Evolutionary conservation across 2,888 invertebrate genomes (phyloP).

Genomic region (Onthophagus sagittarius): DNA sequence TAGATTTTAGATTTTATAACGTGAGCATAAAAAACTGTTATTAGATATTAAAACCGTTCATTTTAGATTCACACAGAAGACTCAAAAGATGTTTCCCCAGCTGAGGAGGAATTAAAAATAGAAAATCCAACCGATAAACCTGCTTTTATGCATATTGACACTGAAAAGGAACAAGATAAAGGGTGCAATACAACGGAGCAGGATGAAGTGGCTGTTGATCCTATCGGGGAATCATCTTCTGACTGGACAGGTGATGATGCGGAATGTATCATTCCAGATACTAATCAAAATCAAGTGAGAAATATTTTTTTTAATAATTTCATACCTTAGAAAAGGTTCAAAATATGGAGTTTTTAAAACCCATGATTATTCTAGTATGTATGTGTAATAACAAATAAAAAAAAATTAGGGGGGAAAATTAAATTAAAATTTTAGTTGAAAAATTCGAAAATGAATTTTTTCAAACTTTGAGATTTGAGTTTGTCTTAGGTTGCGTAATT

Average conservation of each 20-base stretch:
- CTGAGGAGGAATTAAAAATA: neutral
- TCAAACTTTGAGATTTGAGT: too few relatives aligned
- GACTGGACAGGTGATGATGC: constrained; percentile 30
- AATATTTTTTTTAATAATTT: neutral
- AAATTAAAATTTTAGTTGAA: too few relatives aligned
- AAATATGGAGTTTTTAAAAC: too few relatives aligned
- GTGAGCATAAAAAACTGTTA: too few relatives aligned
- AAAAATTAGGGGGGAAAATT: too few relatives aligned
- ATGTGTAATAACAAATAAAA: too few relatives aligned
- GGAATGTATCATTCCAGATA: constrained; percentile 62
- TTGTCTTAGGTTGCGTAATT: too few relatives aligned
- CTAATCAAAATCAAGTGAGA: constrained; percentile 52
- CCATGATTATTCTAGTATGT: too few relatives aligned
- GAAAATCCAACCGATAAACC: neutral
- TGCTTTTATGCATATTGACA: constrained; percentile 30
- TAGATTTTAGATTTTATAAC: too few relatives aligned
- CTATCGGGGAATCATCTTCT: constrained; percentile 28
- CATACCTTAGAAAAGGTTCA: too few relatives aligned
- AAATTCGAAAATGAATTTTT: too few relatives aligned
- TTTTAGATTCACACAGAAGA: neutral
- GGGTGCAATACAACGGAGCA: constrained; percentile 15
- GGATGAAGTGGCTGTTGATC: constrained; percentile 30
- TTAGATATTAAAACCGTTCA: too few relatives aligned
- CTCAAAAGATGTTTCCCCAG: neutral
- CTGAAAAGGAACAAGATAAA: constrained; percentile 35